Evolutionary conservation across 2,113 vertebrate genomes (phyloP).

Genomic region (Salminus brasiliensis): DNA sequence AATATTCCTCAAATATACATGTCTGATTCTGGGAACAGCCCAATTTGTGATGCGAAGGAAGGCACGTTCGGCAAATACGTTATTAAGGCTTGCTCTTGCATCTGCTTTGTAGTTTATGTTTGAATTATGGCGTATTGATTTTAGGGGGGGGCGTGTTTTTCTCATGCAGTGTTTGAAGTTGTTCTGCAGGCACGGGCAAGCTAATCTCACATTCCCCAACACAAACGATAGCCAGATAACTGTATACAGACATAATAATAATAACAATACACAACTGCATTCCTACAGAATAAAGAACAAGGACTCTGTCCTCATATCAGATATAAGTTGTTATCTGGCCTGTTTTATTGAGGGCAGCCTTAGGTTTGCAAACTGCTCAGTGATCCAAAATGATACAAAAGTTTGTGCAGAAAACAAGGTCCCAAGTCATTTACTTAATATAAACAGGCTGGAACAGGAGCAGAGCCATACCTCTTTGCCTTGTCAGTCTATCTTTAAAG

Average conservation of each 20-base stretch:
- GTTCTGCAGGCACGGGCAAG: slow-evolving; percentile 69
- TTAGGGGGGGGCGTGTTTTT: slow-evolving; percentile 58
- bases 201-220: slow-evolving; percentile 72
- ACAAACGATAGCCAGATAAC: slow-evolving; percentile 77
- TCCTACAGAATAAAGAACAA: slow-evolving; percentile 60
- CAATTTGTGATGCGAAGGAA: neutral
- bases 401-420: slow-evolving; percentile 9
- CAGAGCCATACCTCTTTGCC: slow-evolving; percentile 13
- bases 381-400: slow-evolving; percentile 37
- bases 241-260: slow-evolving; percentile 77
- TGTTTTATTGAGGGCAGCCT: slow-evolving; percentile 42
- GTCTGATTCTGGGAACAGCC: neutral
- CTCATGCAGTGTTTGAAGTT: slow-evolving; percentile 72
- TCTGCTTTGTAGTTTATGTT: slow-evolving; percentile 64
- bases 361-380: slow-evolving; percentile 51
- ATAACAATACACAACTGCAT: slow-evolving; percentile 63
- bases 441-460: slow-evolving; percentile 38
- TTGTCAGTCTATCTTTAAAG: slow-evolving; percentile 16
- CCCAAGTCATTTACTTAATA: slow-evolving; percentile 47
- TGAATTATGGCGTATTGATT: slow-evolving; percentile 63
- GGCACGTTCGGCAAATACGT: slow-evolving; percentile 41
- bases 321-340: slow-evolving; percentile 61
- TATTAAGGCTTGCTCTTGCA: slow-evolving; percentile 66
- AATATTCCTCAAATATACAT: neutral
- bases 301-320: slow-evolving; percentile 64